These are phyloP conservation scores for Tetranychus truncatus DNA, from an alignment of 2,888 invertebrate species.

Conservation along the genomic window DNA sequence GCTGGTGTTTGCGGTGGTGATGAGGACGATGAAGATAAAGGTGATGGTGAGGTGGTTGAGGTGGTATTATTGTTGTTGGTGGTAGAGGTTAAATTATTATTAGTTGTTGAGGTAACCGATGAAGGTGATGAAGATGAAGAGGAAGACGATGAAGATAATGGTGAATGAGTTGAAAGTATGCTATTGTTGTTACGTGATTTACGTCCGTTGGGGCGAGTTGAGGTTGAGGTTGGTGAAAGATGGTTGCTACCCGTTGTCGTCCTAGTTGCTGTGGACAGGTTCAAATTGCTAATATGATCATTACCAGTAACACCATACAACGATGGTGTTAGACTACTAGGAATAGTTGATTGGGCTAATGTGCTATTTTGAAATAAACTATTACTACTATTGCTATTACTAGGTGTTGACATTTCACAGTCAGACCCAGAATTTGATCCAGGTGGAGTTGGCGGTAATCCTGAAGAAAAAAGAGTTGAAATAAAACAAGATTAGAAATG, in stretches of 20 bases:
- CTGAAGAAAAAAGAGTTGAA: neutral
- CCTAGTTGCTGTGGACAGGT: neutral
- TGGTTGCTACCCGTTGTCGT: neutral
- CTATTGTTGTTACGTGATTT: neutral
- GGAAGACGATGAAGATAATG: neutral
- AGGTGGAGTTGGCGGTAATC: conserved; percentile 22
- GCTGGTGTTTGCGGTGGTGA: conserved; percentile 1
- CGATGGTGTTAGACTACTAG: neutral
- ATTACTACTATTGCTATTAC: conserved; percentile 4
- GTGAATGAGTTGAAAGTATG: neutral
- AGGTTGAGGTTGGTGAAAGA: neutral
- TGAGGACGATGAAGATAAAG: neutral
- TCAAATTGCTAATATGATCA: neutral
- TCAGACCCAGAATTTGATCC: conserved; percentile 22
- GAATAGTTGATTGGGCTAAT: neutral
- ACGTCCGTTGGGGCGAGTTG: neutral
- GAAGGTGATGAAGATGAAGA: neutral
- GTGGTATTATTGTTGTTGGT: neutral
- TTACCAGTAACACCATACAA: neutral
- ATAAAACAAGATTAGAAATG: neutral
- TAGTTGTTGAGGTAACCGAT: neutral
- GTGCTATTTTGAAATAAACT: conserved; percentile 2
- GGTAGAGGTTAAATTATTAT: neutral
- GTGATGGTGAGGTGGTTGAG: neutral
- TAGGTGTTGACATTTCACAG: conserved; percentile 15